Evolutionary conservation across 35 echinoderm and acorn worm species (phyloP).

Genomic region (Ophiothrix spiculata): DNA sequence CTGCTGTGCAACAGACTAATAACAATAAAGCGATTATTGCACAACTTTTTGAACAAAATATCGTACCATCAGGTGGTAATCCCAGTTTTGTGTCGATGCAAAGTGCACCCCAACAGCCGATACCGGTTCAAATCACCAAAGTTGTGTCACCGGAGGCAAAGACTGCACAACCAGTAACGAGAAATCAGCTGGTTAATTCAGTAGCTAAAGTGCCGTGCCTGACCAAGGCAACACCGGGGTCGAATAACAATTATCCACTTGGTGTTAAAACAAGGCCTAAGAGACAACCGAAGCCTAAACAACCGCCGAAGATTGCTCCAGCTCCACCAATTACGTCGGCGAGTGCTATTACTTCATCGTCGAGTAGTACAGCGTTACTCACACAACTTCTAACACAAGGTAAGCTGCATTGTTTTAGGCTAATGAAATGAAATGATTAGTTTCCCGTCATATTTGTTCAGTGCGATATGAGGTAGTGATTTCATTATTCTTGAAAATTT

Average conservation of each 20-base stretch:
- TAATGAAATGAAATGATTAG: too few species aligned
- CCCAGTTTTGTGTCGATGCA: neutral
- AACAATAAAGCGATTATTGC: neutral
- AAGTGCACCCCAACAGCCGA: neutral
- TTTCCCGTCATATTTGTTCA: too few species aligned
- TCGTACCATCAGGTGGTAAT: neutral
- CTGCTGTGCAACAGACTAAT: neutral
- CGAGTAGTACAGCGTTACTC: conserved; percentile 43
- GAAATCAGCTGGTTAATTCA: neutral
- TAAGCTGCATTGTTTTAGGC: too few species aligned
- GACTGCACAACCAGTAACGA: neutral
- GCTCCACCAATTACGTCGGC: conserved; percentile 43
- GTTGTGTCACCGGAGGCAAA: neutral
- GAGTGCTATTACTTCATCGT: conserved; percentile 27
- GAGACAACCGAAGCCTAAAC: conserved; percentile 37
- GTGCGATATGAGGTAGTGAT: too few species aligned
- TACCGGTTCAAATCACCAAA: conserved; percentile 13
- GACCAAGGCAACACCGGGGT: neutral
- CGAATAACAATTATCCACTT: neutral
- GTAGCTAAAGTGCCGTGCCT: neutral
- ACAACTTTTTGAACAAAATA: neutral
- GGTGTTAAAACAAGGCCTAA: conserved; percentile 31
- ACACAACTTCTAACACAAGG: conserved; percentile 78
- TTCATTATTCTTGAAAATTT: too few species aligned
- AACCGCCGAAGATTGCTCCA: conserved; percentile 65